Base-by-base conservation (phyloP, 2,113 vertebrate genomes). In the Eleginops maclovinus region DNA sequence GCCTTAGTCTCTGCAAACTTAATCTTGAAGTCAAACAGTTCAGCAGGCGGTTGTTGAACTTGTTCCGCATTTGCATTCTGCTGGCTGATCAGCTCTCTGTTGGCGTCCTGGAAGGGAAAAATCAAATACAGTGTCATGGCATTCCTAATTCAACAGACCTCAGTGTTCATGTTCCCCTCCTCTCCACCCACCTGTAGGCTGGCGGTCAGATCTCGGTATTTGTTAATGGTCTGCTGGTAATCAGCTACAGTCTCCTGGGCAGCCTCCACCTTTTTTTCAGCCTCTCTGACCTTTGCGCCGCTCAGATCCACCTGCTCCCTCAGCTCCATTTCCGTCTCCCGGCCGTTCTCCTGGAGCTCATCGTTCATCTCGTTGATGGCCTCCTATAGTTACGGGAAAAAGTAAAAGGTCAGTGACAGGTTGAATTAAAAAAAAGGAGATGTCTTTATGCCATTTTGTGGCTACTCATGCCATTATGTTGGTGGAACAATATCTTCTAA, bases 291-390 rank as follows among this genome's bases (percentile, higher is more conserved):
- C 1, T 96, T 96, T 0, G 94, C 95, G 0, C 71, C 90, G 0
- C 96, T 93, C 94, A 99, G 90, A 84, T 99, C 98, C 83, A 99
- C 77, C 95, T 99, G 97, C 90, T 99, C 98, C 59, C 98, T 94
- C 54, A 99, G 89, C 92, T 99, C 98, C 95, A 99, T 96, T 88
- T 99, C 98, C 0, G 98, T 99, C 93, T 99, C 98, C 0, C 98
- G 93, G 0, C 95, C 94, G 0, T 99, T 99, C 82, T 99, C 98
- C 92, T 99, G 97, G 15, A 99, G 97, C 93, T 99, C 98, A 0
- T 99, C 98, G 0, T 99, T 99, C 98, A 99, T 99, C 91, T 99
- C 98, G 1, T 99, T 99, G 89, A 99, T 99, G 44, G 97, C 96
- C 87, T 99, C 98, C 98, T 99, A 64, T 76, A 19, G 59, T 24